Percentiles rank a stretch among this genome's conserved stretches.
Conservation (phyloP, 92 coral and sea anemone species). For the Epizoanthus fatuus region DNA sequence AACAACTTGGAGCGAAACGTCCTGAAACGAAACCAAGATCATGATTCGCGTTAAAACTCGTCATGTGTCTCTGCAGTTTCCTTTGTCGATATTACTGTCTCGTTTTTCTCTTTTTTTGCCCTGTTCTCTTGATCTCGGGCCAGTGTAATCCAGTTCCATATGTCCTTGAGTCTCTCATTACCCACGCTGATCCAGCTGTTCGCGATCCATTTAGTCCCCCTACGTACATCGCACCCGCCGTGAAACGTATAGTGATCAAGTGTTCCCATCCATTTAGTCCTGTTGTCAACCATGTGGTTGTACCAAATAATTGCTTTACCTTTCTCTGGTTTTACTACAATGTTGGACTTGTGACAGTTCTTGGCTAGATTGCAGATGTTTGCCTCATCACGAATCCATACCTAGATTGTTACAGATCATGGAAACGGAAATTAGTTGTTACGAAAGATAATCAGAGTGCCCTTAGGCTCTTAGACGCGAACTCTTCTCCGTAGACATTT, state of each 20-base stretch:
- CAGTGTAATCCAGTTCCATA: conserved; percentile 89
- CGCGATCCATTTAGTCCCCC: conserved; percentile 97
- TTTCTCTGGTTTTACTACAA: conserved; percentile 89
- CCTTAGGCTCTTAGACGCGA: neutral
- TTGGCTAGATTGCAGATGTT: conserved; percentile 94
- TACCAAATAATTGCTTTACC: conserved; percentile 99
- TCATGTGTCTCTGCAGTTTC: neutral
- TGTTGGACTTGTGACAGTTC: conserved; percentile 89
- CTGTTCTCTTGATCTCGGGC: conserved; percentile 55
- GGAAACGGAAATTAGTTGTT: neutral
- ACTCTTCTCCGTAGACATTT: too few relatives aligned
- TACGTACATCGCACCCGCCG: conserved; percentile 92
- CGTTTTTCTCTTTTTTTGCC: neutral
- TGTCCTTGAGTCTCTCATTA: conserved; percentile 79
- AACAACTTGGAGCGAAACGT: too few relatives aligned
- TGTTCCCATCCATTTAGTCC: conserved; percentile 88
- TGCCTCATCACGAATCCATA: conserved; percentile 83
- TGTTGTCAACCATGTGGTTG: conserved; percentile 82
- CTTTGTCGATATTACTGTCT: neutral
- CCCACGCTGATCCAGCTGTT: conserved; percentile 95
- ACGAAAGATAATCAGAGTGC: neutral
- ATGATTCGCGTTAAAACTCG: conserved; percentile 40
- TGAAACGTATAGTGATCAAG: conserved; percentile 89
- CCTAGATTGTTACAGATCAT: conserved; percentile 39
- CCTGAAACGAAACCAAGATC: too few relatives aligned